These are phyloP conservation scores for Lithophane ornitopus DNA, from an alignment of 2,888 invertebrate species.

Conservation along the genomic window DNA sequence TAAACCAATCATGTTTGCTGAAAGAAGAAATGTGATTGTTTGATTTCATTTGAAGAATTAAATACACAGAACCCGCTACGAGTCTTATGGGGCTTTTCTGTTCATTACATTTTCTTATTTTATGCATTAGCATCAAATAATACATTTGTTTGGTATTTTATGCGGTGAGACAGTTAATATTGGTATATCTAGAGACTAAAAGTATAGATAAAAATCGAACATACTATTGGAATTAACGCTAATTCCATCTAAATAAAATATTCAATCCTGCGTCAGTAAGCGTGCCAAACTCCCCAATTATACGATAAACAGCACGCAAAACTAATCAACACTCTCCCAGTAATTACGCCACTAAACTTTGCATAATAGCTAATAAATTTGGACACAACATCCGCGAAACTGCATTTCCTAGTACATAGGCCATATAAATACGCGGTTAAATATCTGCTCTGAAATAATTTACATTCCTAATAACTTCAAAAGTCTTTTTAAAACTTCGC, in stretches of 20 bases:
- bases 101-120: background rate
- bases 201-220: background rate
- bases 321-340: slow-evolving; percentile 66
- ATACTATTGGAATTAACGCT: background rate
- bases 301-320: slow-evolving; percentile 59
- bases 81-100: background rate
- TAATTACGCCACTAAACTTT: slow-evolving; percentile 68
- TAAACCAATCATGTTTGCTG: slow-evolving; percentile 33
- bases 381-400: slow-evolving; percentile 56
- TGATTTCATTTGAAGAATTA: slow-evolving; percentile 11
- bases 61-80: background rate
- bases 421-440: slow-evolving; percentile 46
- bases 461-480: slow-evolving; percentile 68
- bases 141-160: background rate
- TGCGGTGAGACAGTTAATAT: background rate
- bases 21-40: slow-evolving; percentile 21
- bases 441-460: slow-evolving; percentile 62
- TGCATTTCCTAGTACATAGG: slow-evolving; percentile 49
- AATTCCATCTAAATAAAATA: slow-evolving; percentile 11
- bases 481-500: slow-evolving; percentile 72
- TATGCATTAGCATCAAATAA: background rate
- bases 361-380: slow-evolving; percentile 69
- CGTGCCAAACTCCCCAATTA: slow-evolving; percentile 47
- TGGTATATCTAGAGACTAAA: background rate
- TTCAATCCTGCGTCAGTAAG: slow-evolving; percentile 47